A percentile compares a stretch with the other conserved stretches of the same genome.
Evolutionary conservation across 2,113 vertebrate species (phyloP).

Genomic region (Hipposideros armiger): DNA sequence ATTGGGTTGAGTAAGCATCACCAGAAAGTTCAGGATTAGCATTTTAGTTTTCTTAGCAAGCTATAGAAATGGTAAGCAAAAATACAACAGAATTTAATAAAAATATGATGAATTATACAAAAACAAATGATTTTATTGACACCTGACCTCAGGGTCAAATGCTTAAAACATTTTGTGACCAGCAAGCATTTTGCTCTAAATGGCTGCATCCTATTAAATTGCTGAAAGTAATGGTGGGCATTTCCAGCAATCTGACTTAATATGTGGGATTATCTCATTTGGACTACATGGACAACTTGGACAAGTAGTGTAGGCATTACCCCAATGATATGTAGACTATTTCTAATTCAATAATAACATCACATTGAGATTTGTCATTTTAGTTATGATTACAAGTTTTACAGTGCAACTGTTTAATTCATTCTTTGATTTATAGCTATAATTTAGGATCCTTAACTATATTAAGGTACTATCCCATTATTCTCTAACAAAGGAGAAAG

Average conservation of each 20-base stretch:
- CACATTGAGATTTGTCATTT: neutral
- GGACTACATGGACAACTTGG: neutral
- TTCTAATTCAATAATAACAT: slow-evolving; percentile 39
- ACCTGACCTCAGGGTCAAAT: neutral
- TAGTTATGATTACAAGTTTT: neutral
- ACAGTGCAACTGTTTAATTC: neutral
- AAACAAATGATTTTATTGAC: slow-evolving; percentile 33
- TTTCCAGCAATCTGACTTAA: neutral
- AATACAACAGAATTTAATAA: neutral
- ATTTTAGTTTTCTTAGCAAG: neutral
- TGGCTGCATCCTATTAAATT: neutral
- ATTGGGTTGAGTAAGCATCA: neutral
- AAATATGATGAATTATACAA: neutral
- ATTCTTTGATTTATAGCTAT: neutral
- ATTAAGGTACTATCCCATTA: neutral
- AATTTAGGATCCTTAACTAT: neutral
- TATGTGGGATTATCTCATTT: neutral
- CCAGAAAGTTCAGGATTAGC: neutral
- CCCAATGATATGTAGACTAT: neutral
- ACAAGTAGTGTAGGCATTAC: neutral
- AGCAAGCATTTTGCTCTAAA: slow-evolving; percentile 44
- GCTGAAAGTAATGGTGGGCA: neutral
- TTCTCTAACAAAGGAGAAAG: neutral
- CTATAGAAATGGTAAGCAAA: neutral
- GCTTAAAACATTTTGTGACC: neutral